Evolutionary conservation across 2,113 vertebrate genomes (phyloP).

Genomic region (Vimba vimba): DNA sequence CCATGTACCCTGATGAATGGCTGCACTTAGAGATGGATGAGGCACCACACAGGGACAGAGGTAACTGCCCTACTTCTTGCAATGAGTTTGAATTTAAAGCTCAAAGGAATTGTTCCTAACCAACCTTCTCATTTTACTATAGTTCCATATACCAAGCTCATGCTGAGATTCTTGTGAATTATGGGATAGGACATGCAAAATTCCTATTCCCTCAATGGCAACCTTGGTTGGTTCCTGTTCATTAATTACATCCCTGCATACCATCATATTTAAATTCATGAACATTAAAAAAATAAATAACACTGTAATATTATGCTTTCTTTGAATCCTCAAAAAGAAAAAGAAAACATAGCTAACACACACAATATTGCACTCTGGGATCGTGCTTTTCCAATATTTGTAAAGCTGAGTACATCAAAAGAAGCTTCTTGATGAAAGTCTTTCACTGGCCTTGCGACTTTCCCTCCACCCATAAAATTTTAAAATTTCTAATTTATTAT

Average conservation of each 20-base stretch:
- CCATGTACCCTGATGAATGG: conserved; percentile 25
- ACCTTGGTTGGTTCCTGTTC: neutral
- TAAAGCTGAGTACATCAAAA: neutral
- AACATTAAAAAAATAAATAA: neutral
- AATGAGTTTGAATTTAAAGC: conserved; percentile 36
- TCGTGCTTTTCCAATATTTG: neutral
- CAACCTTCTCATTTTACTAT: neutral
- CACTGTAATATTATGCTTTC: neutral
- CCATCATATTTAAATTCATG: neutral
- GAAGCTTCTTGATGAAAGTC: neutral
- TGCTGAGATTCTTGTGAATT: neutral
- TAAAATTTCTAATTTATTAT: conserved; percentile 27
- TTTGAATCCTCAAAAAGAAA: neutral
- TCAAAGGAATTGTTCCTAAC: conserved; percentile 5
- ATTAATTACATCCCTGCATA: neutral
- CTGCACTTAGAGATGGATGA: conserved; percentile 65
- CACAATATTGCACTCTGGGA: neutral
- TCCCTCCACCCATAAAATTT: neutral
- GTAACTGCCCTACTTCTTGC: conserved; percentile 16
- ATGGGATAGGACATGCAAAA: neutral
- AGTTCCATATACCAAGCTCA: neutral
- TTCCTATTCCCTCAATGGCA: neutral
- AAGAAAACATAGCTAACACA: neutral
- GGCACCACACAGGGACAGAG: conserved; percentile 58
- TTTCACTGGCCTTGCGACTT: conserved; percentile 10